Percentiles rank a stretch among this genome's conserved stretches.
phyloP scores from a whole-genome alignment of 2,888 invertebrate genomes.

The Ichneumon xanthorius region DNA sequence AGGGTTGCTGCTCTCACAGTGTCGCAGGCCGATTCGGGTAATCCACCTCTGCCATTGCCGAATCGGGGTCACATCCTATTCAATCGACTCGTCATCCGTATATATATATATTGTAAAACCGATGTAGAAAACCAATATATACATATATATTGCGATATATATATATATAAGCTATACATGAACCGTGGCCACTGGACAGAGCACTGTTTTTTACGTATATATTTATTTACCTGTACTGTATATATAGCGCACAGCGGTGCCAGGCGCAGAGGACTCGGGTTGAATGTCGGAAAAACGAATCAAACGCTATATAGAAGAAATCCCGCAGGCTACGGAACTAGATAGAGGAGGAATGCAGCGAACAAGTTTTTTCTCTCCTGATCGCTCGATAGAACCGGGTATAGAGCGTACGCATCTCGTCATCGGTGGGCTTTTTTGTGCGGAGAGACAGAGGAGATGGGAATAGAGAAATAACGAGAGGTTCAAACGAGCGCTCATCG shows the following conservation, averaged over 20 bases:
- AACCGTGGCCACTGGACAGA: slow-evolving; percentile 42
- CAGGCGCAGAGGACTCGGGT: slow-evolving; percentile 17
- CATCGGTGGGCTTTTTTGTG: slow-evolving; percentile 32
- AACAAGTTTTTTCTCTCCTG: slow-evolving; percentile 4
- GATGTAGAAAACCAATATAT: slow-evolving; percentile 9
- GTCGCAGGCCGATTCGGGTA: slow-evolving; percentile 64
- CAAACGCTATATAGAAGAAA: slow-evolving; percentile 45
- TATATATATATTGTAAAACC: slow-evolving; percentile 35
- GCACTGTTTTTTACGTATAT: slow-evolving; percentile 43
- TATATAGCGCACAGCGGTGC: slow-evolving; percentile 8
- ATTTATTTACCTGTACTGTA: slow-evolving; percentile 9
- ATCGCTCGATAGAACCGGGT: not conserved
- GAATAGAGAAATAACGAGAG: slow-evolving; percentile 21
- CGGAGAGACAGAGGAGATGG: slow-evolving; percentile 14
- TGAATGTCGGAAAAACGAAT: slow-evolving; percentile 60
- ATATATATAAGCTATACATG: slow-evolving; percentile 43
- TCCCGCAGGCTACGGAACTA: slow-evolving; percentile 8
- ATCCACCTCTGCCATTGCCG: slow-evolving; percentile 68
- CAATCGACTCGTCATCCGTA: slow-evolving; percentile 71
- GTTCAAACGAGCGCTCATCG: slow-evolving; percentile 3
- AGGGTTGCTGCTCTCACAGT: slow-evolving; percentile 41
- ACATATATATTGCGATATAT: slow-evolving; percentile 2
- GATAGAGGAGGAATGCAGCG: not conserved
- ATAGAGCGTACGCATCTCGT: slow-evolving; percentile 42
- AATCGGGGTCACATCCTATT: slow-evolving; percentile 77